Base-by-base conservation (phyloP, 2,113 vertebrate species). In the Coptodon rendalli region DNA sequence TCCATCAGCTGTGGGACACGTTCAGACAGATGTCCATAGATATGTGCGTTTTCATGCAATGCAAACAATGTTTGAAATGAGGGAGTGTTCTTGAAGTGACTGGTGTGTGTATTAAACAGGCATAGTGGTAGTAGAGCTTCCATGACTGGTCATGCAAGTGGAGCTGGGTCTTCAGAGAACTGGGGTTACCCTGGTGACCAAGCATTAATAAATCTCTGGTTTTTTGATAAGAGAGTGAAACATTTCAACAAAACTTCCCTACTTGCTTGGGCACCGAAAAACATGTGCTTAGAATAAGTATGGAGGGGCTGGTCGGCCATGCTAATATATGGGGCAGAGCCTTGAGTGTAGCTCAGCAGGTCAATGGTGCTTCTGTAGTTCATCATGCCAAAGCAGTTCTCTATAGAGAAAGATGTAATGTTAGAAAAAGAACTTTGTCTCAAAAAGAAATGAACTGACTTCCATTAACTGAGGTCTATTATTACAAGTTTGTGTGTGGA, bases 181-280 rank as follows among this genome's bases (percentile, higher is more conserved):
- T 9, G 13, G 0, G 66, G 22, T 71, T 71, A 71, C 66, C 3
- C 66, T 71, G 38, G 22, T 71, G 27, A 71, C 38, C 22, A 76
- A 48, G 24, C 0, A 16, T 27, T 45, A 9, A 24, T 73, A 5
- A 73, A 27, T 73, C 2, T 13, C 22, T 27, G 36, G 45, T 50
- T 66, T 12, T 0, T 16, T 9, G 0, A 73, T 45, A 1, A 73
- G 11, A 38, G 3, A 71, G 22, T 73, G 22, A 3, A 24, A 8
- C 7, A 43, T 43, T 73, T 40, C 3, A 68, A 22, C 19, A 73
- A 40, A 40, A 9, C 36, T 14, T 40, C 66, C 36, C 11, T 71
- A 14, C 66, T 71, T 43, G n/a, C 7, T 43, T 71, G 36, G n/a
- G 12, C n/a, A 0, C 36, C 0, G 2, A 43, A 71, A 71, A 43